These are phyloP conservation scores for Spilosoma lubricipeda DNA, from an alignment of 2,888 invertebrate genomes.

Conservation along the genomic window DNA sequence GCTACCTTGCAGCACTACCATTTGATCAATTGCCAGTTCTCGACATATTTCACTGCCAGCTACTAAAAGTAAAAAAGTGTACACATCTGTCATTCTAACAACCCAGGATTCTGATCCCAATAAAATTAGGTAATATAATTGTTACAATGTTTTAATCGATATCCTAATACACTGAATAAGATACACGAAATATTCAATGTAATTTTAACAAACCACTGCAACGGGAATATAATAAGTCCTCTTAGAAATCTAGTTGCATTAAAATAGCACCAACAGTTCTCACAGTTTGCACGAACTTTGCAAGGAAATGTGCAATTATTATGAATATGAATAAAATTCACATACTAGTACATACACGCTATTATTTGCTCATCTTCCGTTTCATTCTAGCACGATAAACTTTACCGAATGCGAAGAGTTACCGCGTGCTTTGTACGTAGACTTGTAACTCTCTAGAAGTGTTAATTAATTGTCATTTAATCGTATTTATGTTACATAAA, in stretches of 20 bases:
- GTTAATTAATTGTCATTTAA: background rate
- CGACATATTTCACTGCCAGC: too few species aligned
- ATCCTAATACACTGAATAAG: background rate
- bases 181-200: background rate
- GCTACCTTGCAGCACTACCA: too few species aligned
- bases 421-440: constrained; percentile 51
- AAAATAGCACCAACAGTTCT: background rate
- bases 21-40: too few species aligned
- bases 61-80: too few species aligned
- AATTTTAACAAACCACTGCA: background rate
- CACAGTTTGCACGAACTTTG: constrained; percentile 19
- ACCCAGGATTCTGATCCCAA: background rate
- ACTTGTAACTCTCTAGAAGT: constrained; percentile 29
- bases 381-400: constrained; percentile 59
- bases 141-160: background rate
- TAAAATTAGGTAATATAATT: background rate
- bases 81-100: too few species aligned
- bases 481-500: too few species aligned
- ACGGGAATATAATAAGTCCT: background rate
- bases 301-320: constrained; percentile 44
- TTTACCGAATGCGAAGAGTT: constrained; percentile 61
- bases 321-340: constrained; percentile 56
- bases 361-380: constrained; percentile 64
- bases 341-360: constrained; percentile 47
- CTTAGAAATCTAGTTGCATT: background rate